Conservation (phyloP, 2,113 vertebrate genomes). For the Ailuropoda melanoleuca region DNA sequence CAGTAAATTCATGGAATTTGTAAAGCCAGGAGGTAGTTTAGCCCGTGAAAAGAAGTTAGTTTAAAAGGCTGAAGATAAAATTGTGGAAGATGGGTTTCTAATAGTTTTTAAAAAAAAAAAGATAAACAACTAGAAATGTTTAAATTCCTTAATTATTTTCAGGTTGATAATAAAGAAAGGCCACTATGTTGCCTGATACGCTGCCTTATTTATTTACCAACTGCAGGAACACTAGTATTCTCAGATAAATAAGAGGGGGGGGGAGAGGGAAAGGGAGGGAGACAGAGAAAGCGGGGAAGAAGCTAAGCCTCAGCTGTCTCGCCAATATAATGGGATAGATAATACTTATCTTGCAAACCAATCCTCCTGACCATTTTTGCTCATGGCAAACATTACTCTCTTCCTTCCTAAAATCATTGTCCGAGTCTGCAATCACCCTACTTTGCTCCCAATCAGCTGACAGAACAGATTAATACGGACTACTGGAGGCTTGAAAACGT, state of each 20-base stretch:
- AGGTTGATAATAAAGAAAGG: conserved; percentile 28
- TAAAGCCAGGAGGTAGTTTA: background rate
- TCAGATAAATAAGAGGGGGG: background rate
- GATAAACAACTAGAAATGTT: conserved; percentile 15
- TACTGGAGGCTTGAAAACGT: background rate
- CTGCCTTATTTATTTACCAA: background rate
- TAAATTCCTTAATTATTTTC: conserved; percentile 40
- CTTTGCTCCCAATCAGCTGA: conserved; percentile 8
- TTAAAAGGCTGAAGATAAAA: conserved; percentile 59
- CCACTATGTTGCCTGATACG: background rate
- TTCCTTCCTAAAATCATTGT: background rate
- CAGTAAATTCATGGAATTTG: background rate
- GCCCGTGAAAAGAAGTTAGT: background rate
- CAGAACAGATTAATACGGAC: conserved; percentile 7
- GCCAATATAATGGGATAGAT: background rate
- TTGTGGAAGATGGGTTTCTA: conserved; percentile 16
- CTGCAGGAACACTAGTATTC: background rate
- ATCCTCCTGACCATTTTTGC: conserved; percentile 28
- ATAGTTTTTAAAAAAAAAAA: conserved; percentile 1
- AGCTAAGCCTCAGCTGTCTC: background rate
- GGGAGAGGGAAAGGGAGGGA: background rate
- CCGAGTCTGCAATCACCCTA: conserved; percentile 6
- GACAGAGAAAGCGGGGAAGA: too few relatives aligned
- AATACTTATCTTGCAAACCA: conserved; percentile 12
- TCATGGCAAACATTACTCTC: background rate